Evolutionary conservation across 2,113 vertebrate species (phyloP).

Genomic region (Crocuta crocuta): DNA sequence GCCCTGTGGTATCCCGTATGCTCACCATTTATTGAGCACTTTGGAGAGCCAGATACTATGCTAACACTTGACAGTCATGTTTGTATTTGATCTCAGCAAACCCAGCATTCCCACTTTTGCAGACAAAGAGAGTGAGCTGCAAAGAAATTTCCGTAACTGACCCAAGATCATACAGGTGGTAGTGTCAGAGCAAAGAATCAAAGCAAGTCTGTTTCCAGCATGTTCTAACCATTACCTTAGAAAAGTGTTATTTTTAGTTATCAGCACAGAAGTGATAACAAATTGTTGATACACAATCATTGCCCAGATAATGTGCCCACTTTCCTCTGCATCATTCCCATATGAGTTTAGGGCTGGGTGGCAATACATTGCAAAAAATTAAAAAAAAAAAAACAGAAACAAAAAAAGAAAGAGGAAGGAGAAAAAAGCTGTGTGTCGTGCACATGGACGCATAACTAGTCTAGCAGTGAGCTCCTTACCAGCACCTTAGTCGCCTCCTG

Average conservation of each 20-base stretch:
- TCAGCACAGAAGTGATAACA: neutral
- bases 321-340: neutral
- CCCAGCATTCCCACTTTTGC: neutral
- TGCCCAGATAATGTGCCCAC: neutral
- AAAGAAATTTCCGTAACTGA: neutral
- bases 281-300: neutral
- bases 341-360: neutral
- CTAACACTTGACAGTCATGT: neutral
- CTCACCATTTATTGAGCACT: neutral
- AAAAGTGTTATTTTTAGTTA: neutral
- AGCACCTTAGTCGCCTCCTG: neutral
- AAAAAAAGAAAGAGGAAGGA: neutral
- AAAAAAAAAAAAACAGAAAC: neutral
- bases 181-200: neutral
- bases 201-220: neutral
- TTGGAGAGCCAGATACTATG: too few species aligned
- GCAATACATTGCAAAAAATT: neutral
- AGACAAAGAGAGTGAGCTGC: neutral
- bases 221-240: neutral
- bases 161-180: too few species aligned
- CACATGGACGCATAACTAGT: neutral
- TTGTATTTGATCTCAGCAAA: neutral
- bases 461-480: neutral
- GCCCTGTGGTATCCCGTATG: accelerated
- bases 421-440: neutral